Percentiles rank a stretch among this genome's conserved stretches.
Conservation (phyloP, 2,797 vertebrate genomes). For the Chloroceryle amazona region DNA sequence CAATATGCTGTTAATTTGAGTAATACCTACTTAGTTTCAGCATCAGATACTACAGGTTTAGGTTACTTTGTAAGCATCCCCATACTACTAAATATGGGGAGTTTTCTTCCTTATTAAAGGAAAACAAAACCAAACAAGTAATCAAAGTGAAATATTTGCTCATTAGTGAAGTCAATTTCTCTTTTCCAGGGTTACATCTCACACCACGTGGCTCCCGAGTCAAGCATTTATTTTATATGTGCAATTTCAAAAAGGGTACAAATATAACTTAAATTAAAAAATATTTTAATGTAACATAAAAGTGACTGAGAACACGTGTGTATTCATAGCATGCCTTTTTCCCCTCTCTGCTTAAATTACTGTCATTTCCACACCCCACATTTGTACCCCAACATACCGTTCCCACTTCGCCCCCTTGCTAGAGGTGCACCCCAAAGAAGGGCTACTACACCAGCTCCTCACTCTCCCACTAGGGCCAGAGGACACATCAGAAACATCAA, state of each 20-base stretch:
- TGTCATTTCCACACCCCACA: neutral
- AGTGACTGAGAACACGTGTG: neutral
- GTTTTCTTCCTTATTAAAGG: neutral
- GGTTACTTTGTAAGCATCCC: neutral
- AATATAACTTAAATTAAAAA: neutral
- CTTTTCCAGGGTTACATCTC: neutral
- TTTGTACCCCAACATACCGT: neutral
- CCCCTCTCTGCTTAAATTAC: neutral
- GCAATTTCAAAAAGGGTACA: neutral
- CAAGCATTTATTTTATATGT: neutral
- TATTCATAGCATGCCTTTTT: neutral
- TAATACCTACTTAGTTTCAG: neutral
- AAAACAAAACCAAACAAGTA: no score
- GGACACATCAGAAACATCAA: neutral
- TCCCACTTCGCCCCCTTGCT: neutral
- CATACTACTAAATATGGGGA: accelerated
- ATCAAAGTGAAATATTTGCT: neutral
- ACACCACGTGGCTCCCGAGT: neutral
- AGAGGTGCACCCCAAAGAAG: neutral
- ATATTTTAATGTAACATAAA: neutral
- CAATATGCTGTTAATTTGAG: neutral
- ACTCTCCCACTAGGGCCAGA: neutral
- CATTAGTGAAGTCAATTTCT: neutral
- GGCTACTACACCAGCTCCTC: neutral
- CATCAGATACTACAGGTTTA: neutral